Evolutionary conservation across 2,888 invertebrate species (phyloP).

Genomic region (Andrena bucephala): DNA sequence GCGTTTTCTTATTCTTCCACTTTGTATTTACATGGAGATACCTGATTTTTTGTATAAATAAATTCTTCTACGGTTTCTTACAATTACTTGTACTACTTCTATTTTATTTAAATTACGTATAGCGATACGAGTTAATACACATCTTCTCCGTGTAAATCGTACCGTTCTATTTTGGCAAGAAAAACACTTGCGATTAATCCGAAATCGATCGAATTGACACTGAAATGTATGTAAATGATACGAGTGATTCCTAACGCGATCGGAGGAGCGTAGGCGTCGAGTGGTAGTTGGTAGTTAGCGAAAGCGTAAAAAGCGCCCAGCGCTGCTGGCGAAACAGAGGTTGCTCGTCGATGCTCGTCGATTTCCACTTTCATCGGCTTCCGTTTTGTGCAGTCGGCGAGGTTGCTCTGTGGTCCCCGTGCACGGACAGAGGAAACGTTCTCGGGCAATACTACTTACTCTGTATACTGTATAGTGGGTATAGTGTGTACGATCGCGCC

Average conservation of each 20-base stretch:
- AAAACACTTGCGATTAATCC: no score
- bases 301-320: conserved; percentile 1
- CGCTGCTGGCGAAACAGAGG: not conserved
- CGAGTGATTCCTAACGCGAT: not conserved
- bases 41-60: conserved; percentile 65
- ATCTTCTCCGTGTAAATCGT: not conserved
- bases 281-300: not conserved
- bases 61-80: conserved; percentile 62
- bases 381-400: conserved; percentile 49
- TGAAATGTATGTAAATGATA: no score
- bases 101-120: not conserved
- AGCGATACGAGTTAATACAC: no score
- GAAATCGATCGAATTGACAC: no score
- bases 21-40: conserved; percentile 58
- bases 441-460: conserved; percentile 21
- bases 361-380: conserved; percentile 67
- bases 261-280: not conserved
- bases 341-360: conserved; percentile 6
- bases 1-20: conserved; percentile 41
- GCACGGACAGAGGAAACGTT: conserved; percentile 59
- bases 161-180: no score
- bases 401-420: conserved; percentile 23
- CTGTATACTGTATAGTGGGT: no score
- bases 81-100: conserved; percentile 12
- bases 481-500: conserved; percentile 44